Evolutionary conservation across 64 coral and sea anemone species (phyloP).

Genomic region (Anthopleura sola): DNA sequence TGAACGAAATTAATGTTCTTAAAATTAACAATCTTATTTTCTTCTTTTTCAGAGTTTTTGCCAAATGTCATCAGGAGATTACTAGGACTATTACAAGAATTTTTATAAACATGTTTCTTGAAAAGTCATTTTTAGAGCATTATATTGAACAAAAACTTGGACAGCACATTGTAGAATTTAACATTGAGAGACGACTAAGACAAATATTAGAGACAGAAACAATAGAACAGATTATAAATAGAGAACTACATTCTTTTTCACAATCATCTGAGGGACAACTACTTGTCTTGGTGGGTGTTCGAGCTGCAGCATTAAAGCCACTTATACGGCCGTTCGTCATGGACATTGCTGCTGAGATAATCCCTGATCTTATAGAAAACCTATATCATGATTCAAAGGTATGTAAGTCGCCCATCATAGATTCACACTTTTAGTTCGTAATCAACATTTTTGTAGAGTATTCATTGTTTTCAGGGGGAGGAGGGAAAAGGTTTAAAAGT

Average conservation of each 20-base stretch:
- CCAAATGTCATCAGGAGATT: slow-evolving; percentile 58
- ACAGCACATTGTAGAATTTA: slow-evolving; percentile 58
- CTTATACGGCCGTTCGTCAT: slow-evolving; percentile 69
- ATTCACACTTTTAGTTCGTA: not conserved
- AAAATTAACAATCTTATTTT: not conserved
- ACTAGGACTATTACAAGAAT: slow-evolving; percentile 51
- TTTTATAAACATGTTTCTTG: slow-evolving; percentile 60
- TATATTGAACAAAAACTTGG: slow-evolving; percentile 75
- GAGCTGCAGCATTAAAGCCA: slow-evolving; percentile 35
- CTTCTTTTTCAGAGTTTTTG: slow-evolving; percentile 42
- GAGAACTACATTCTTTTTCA: slow-evolving; percentile 56
- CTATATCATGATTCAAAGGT: slow-evolving; percentile 26
- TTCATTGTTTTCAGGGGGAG: too few species aligned
- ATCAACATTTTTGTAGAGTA: not conserved
- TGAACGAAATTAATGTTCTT: too few species aligned
- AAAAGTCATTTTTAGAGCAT: slow-evolving; percentile 69
- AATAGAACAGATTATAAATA: slow-evolving; percentile 70
- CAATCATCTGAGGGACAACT: slow-evolving; percentile 73
- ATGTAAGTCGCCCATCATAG: not conserved
- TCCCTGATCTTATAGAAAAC: slow-evolving; percentile 60
- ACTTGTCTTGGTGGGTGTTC: slow-evolving; percentile 45
- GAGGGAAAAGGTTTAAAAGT: too few species aligned
- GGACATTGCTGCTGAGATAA: slow-evolving; percentile 56
- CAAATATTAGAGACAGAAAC: slow-evolving; percentile 71
- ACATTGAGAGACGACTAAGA: slow-evolving; percentile 71